phyloP scores from a whole-genome alignment of 2,888 invertebrate species.

The Galerucella calmariensis region DNA sequence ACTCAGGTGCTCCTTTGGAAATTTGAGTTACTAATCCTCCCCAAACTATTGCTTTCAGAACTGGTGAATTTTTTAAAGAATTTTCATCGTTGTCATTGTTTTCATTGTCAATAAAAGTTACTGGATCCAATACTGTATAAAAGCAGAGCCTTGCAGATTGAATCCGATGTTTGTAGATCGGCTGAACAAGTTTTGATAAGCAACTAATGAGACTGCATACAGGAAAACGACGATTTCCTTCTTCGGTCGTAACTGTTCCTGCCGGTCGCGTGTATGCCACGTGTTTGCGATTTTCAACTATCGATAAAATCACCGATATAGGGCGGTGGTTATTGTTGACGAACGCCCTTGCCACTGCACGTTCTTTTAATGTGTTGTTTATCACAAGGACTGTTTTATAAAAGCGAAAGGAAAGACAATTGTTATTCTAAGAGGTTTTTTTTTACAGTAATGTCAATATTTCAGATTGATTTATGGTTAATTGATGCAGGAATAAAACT shows the following conservation, averaged over 20 bases:
- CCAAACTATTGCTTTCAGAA: no score
- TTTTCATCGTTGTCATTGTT: no score
- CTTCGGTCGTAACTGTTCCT: constrained; percentile 52
- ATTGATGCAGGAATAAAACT: constrained; percentile 9
- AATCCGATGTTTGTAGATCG: constrained; percentile 61
- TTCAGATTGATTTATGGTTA: background rate
- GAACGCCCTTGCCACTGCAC: constrained; percentile 41
- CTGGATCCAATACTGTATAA: constrained; percentile 5
- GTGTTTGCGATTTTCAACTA: constrained; percentile 53
- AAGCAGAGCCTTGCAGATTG: background rate
- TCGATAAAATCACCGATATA: constrained; percentile 53
- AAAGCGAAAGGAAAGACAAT: background rate
- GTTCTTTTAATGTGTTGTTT: constrained; percentile 44
- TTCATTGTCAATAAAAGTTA: no score
- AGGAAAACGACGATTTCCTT: constrained; percentile 53
- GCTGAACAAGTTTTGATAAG: constrained; percentile 62
- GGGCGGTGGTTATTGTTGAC: constrained; percentile 38
- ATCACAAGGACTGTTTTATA: constrained; percentile 32
- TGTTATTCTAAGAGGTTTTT: background rate
- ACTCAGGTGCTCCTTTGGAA: no score
- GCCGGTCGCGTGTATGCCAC: constrained; percentile 51
- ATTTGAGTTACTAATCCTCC: no score
- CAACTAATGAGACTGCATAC: constrained; percentile 56
- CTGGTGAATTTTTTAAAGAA: no score
- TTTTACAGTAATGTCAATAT: background rate